Percentiles rank a stretch among this genome's conserved stretches.
These are phyloP conservation scores for Falco naumanni DNA, from an alignment of 2,797 vertebrate species.

Conservation along the genomic window DNA sequence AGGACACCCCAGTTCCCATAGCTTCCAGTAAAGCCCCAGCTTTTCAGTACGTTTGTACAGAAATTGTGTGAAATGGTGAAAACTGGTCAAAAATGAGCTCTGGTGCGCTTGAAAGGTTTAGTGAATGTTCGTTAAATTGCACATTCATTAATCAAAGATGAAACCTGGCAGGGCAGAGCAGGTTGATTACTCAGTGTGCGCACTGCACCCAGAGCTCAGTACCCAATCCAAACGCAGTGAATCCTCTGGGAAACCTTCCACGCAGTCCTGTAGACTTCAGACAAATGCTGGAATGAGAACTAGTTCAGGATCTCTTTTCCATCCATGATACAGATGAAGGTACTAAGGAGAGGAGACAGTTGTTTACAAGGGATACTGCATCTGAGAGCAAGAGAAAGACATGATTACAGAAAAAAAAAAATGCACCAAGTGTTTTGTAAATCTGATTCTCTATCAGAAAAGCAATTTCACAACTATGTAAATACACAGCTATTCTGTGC, in stretches of 20 bases:
- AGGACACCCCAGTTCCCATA: neutral
- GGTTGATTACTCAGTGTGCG: neutral
- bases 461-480: constrained; percentile 27
- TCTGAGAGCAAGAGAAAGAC: neutral
- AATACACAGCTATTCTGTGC: constrained; percentile 4
- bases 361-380: neutral
- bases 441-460: constrained; percentile 49
- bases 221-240: neutral
- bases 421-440: neutral
- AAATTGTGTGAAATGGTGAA: neutral
- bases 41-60: neutral
- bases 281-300: neutral
- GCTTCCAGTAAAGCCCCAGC: neutral
- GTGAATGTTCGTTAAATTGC: neutral
- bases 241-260: neutral
- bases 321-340: neutral
- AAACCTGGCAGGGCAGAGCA: neutral
- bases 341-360: neutral
- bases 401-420: neutral
- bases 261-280: neutral
- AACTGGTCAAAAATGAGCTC: neutral
- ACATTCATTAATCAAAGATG: neutral
- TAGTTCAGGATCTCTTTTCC: neutral
- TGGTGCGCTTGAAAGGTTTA: neutral
- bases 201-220: neutral